Conservation (phyloP, 2,113 vertebrate genomes). For the Clarias magur region DNA sequence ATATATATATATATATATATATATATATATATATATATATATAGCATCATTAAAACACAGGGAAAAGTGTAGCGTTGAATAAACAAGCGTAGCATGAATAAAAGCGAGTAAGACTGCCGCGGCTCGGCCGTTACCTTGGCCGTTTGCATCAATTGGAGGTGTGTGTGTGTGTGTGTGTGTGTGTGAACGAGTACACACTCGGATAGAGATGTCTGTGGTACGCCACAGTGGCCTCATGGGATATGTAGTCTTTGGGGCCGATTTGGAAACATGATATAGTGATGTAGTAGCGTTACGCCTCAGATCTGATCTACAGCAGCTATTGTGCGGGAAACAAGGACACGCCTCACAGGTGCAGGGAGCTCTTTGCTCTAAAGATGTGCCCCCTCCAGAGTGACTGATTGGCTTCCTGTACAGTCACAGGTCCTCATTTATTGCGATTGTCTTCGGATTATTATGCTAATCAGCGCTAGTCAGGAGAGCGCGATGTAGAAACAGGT, state of each 20-base stretch:
- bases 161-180: neutral
- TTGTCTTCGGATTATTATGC: conserved; percentile 40
- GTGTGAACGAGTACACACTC: conserved; percentile 11
- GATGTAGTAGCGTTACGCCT: conserved; percentile 34
- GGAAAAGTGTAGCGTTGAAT: neutral
- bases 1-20: too few relatives aligned
- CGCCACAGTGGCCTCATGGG: conserved; percentile 68
- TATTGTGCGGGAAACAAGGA: neutral
- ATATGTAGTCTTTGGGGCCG: conserved; percentile 70
- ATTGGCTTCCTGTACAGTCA: conserved; percentile 42
- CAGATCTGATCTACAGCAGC: neutral
- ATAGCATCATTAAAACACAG: neutral
- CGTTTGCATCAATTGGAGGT: neutral
- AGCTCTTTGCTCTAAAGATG: conserved; percentile 67
- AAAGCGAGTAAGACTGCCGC: neutral
- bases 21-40: too few relatives aligned
- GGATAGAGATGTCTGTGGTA: conserved; percentile 61
- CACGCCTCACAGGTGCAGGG: conserved; percentile 66
- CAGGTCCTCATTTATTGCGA: conserved; percentile 45
- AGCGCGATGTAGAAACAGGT: conserved; percentile 35
- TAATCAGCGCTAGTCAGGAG: conserved; percentile 36
- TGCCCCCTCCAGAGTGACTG: conserved; percentile 70
- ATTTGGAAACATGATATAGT: conserved; percentile 62
- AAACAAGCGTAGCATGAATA: neutral
- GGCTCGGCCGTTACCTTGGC: neutral